Evolutionary conservation across 2,888 invertebrate genomes (phyloP).

Genomic region (Drosophila rubida): DNA sequence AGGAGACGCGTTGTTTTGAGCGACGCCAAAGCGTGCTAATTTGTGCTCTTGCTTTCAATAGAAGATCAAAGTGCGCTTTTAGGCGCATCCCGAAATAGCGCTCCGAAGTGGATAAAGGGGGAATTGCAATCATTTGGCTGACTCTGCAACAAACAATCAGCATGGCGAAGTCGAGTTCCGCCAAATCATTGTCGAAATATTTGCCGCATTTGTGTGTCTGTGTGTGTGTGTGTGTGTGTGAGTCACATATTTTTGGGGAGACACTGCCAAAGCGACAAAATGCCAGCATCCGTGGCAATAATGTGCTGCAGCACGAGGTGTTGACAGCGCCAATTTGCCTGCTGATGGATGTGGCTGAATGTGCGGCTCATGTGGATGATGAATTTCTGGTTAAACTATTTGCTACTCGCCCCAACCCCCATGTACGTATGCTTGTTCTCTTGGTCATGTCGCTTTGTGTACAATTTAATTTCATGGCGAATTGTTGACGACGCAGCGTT

Average conservation of each 20-base stretch:
- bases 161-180: background rate
- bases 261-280: constrained; percentile 21
- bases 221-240: background rate
- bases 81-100: background rate
- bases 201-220: no score
- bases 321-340: constrained; percentile 71
- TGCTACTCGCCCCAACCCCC: constrained; percentile 37
- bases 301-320: constrained; percentile 44
- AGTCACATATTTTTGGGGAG: constrained; percentile 2
- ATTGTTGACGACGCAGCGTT: constrained; percentile 57
- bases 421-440: background rate
- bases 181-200: constrained; percentile 3
- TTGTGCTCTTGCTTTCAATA: background rate
- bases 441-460: constrained; percentile 51
- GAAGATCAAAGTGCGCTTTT: constrained; percentile 6
- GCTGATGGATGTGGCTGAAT: constrained; percentile 44
- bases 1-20: background rate
- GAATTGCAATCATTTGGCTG: background rate
- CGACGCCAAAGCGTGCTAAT: background rate
- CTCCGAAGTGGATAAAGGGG: background rate
- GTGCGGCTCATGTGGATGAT: constrained; percentile 62
- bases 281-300: constrained; percentile 7
- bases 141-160: background rate
- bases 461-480: constrained; percentile 78
- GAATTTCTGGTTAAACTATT: constrained; percentile 79